These are phyloP conservation scores for Harpagifer antarcticus DNA, from an alignment of 2,797 vertebrate species.

Conservation along the genomic window DNA sequence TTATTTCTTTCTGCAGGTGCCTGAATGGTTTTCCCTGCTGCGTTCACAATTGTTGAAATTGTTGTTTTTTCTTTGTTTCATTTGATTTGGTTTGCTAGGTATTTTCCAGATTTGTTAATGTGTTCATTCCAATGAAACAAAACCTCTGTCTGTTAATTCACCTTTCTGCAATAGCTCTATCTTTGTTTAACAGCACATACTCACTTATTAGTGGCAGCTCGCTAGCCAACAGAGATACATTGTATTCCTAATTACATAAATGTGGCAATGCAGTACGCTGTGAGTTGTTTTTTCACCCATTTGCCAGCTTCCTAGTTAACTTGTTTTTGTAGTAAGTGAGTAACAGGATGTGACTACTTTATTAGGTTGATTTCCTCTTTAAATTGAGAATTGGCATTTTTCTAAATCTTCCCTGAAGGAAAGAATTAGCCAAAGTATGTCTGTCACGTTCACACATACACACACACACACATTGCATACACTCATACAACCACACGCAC, in stretches of 20 bases:
- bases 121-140: not conserved
- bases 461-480: not conserved
- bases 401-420: constrained; percentile 46
- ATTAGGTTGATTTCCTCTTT: constrained; percentile 56
- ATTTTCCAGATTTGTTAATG: too few relatives aligned
- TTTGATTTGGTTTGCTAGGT: too few relatives aligned
- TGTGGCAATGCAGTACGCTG: not conserved
- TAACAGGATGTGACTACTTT: constrained; percentile 43
- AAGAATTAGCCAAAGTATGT: constrained; percentile 34
- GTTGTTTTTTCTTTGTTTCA: too few relatives aligned
- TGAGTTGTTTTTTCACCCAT: constrained; percentile 20
- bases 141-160: constrained; percentile 12
- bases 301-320: constrained; percentile 20
- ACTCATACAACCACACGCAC: constrained; percentile 7
- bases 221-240: constrained; percentile 47
- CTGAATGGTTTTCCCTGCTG: too few relatives aligned
- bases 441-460: not conserved
- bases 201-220: constrained; percentile 33
- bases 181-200: constrained; percentile 18
- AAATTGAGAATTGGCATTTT: constrained; percentile 50
- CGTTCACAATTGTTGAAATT: too few relatives aligned
- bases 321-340: constrained; percentile 1
- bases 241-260: constrained; percentile 30
- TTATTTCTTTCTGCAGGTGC: too few relatives aligned
- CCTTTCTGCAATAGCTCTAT: constrained; percentile 25